Evolutionary conservation across 2,797 vertebrate genomes (phyloP).

Genomic region (Balearica regulorum): DNA sequence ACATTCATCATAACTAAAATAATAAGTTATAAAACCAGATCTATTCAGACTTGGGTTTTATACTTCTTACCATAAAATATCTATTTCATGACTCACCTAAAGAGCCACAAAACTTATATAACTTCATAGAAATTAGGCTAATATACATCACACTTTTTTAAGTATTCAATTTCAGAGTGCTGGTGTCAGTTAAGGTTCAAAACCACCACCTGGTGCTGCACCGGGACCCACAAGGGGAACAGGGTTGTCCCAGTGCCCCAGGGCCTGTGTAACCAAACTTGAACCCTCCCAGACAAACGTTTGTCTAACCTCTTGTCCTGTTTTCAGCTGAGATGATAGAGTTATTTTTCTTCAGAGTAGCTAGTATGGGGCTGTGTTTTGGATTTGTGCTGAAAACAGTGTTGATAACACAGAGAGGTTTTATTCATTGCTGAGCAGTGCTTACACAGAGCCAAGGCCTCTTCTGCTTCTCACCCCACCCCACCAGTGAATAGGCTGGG

Average conservation of each 20-base stretch:
- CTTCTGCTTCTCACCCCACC: no score
- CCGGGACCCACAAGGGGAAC: accelerated
- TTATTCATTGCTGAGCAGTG: no score
- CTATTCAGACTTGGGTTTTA: background rate
- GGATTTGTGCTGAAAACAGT: no score
- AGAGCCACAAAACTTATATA: background rate
- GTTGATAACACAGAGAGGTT: no score
- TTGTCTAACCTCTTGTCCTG: no score
- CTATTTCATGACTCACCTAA: background rate
- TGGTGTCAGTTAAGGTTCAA: background rate
- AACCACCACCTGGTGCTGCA: background rate
- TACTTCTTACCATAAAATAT: background rate
- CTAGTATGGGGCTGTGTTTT: no score
- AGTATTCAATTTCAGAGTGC: background rate
- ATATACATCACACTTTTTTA: background rate
- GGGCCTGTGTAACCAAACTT: background rate
- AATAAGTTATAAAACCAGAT: background rate
- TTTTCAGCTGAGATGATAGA: no score
- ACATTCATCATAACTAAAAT: background rate
- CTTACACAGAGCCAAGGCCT: no score
- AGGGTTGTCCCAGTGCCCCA: background rate
- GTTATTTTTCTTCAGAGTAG: no score
- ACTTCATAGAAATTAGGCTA: background rate
- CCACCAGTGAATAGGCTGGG: no score
- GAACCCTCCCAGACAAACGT: background rate